Base-by-base conservation (phyloP, 2,888 invertebrate genomes). In the Rhogogaster chlorosoma region DNA sequence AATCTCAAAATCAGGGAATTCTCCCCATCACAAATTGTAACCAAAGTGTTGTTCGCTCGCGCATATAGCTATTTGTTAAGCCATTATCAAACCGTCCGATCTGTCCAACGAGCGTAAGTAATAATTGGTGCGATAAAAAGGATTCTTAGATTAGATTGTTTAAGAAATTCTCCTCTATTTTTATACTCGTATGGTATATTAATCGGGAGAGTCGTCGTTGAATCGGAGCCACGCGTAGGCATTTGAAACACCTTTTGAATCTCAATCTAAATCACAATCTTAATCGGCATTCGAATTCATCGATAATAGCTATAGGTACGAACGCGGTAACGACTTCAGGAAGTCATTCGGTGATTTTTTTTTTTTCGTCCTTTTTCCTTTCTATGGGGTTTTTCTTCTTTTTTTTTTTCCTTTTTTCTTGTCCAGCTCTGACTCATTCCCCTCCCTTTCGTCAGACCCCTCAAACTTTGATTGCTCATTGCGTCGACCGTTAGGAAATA, bases 381-480 rank as follows among this genome's bases (percentile, higher is more conserved):
- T 12, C 36, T 36, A 36, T 36, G 42, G 10, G 42, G 0, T n/a
- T n/a, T n/a, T n/a, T n/a, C n/a, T n/a, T n/a, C n/a, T 49, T 18
- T 49, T 49, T 18, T 6, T 49, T 6, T n/a, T 49, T n/a, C n/a
- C 1, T 49, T 49, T n/a, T 18, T 53, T n/a, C 7, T n/a, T 53
- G n/a, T 53, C n/a, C n/a, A 53, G n/a, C 7, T n/a, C n/a, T 53
- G 53, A 53, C n/a, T 53, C 53, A 53, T 53, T 53, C 53, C 53
- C n/a, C n/a, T n/a, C n/a, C n/a, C 6, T 53, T n/a, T 53, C n/a
- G n/a, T 7, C 53, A n/a, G 53, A n/a, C 67, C 67, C 32, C 67
- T 26, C 15, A 18, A 26, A 61, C 61, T 67, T 67, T 67, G 67
- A 67, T 67, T 67, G 67, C 67, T 67, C 67, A 26, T 67, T 26